Evolutionary conservation across 37 sponge, comb jelly and placozoan genomes (phyloP).

Genomic region (Theonella swinhoei): DNA sequence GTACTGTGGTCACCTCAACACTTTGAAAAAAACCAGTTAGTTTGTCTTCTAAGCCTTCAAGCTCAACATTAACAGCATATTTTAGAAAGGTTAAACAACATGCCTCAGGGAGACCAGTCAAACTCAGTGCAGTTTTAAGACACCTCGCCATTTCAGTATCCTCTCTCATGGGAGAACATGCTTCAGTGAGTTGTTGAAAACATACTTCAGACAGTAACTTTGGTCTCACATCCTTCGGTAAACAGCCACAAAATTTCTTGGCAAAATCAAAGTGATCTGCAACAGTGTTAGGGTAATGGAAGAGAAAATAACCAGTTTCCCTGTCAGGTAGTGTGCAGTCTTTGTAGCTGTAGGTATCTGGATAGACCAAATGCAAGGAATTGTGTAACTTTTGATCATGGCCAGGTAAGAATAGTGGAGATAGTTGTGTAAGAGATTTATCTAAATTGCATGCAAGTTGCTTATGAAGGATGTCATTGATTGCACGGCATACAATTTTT

Average conservation of each 20-base stretch:
- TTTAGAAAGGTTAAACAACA: not conserved
- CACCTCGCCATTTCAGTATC: constrained; percentile 1
- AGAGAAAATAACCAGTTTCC: not conserved
- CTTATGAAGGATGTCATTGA: not conserved
- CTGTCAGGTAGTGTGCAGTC: not conserved
- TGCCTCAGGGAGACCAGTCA: not conserved
- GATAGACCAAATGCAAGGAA: constrained; percentile 31
- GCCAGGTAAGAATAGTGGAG: constrained; percentile 39
- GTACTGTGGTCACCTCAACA: constrained; percentile 10
- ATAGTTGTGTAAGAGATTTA: not conserved
- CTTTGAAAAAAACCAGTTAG: not conserved
- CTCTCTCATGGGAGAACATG: not conserved
- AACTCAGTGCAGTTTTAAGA: not conserved
- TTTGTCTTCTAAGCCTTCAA: not conserved
- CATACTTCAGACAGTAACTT: constrained; percentile 8
- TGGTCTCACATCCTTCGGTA: constrained; percentile 35
- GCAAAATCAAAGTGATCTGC: not conserved
- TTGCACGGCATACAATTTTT: not conserved
- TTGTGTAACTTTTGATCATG: not conserved
- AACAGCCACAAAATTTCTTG: constrained; percentile 4
- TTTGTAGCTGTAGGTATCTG: constrained; percentile 18
- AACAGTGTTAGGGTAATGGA: not conserved
- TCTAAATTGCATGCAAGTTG: not conserved
- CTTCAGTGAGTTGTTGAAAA: constrained; percentile 3
- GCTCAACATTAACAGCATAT: not conserved